phyloP scores from a whole-genome alignment of 2,888 invertebrate species.

The Tryphoninae sp. region DNA sequence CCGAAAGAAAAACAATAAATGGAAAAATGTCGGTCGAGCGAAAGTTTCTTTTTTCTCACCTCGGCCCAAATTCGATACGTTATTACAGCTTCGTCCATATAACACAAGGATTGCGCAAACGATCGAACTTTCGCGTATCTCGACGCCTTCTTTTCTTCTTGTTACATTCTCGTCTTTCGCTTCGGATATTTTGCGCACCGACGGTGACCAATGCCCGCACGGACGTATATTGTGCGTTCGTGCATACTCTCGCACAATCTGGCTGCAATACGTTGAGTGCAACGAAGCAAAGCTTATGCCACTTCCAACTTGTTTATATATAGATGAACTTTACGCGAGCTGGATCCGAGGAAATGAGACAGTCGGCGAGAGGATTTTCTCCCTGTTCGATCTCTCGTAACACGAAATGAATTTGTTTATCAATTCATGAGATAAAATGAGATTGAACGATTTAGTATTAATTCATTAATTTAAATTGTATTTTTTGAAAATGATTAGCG shows the following conservation, averaged over 20 bases:
- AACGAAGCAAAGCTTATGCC: conserved; percentile 1
- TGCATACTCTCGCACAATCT: neutral
- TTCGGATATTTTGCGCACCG: conserved; percentile 17
- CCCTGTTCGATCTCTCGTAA: no score
- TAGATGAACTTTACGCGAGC: no score
- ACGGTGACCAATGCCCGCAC: conserved; percentile 28
- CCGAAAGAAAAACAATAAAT: neutral
- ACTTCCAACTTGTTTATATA: conserved; percentile 23
- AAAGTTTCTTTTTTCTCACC: neutral
- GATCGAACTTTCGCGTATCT: conserved; percentile 36
- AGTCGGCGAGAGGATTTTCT: no score
- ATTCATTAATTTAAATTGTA: no score
- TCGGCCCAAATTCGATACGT: neutral
- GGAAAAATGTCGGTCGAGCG: neutral
- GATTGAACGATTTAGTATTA: no score
- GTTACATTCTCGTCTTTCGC: conserved; percentile 25
- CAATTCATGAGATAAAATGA: no score
- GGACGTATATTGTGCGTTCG: neutral
- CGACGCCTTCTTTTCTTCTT: neutral
- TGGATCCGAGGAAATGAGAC: no score
- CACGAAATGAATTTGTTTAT: no score
- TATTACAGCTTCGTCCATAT: neutral
- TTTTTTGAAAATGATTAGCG: neutral
- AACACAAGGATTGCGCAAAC: conserved; percentile 34
- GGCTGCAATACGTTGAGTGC: neutral